Percentiles rank a stretch among this genome's conserved stretches.
Evolutionary conservation across 2,113 vertebrate genomes (phyloP).

Genomic region (Heloderma charlesbogerti): DNA sequence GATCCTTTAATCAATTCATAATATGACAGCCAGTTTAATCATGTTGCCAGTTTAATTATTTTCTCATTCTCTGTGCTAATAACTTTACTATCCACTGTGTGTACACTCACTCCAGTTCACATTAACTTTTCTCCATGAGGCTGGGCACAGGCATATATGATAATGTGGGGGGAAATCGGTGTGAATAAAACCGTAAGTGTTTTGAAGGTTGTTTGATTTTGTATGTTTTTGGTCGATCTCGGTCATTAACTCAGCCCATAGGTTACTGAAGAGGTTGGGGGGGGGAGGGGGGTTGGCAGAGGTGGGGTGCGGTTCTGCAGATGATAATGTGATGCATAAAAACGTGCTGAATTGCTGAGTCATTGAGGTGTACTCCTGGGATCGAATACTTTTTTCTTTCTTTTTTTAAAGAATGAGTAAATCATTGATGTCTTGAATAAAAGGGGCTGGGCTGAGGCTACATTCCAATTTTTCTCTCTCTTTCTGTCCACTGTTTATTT

Average conservation of each 20-base stretch:
- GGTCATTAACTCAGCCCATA: too few relatives aligned
- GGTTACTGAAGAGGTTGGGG: not conserved
- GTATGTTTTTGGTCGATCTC: not conserved
- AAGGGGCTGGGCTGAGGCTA: not conserved
- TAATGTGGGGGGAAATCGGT: not conserved
- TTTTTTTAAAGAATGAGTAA: slow-evolving; percentile 3
- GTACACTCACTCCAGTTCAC: not conserved
- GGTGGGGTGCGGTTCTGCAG: not conserved
- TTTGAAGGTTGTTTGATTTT: too few relatives aligned
- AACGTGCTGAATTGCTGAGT: not conserved
- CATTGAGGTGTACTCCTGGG: not conserved
- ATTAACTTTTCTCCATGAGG: not conserved
- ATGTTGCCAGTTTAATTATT: not conserved
- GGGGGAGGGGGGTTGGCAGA: not conserved
- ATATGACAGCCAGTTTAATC: not conserved
- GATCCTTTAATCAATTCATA: not conserved
- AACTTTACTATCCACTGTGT: not conserved
- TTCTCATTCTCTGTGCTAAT: not conserved
- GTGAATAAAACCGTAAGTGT: not conserved
- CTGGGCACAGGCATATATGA: not conserved
- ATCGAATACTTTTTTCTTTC: not conserved
- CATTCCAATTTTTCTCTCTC: not conserved
- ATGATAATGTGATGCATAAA: slow-evolving; percentile 11
- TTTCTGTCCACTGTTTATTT: slow-evolving; percentile 9
- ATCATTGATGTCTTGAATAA: slow-evolving; percentile 15